A percentile compares a stretch with the other conserved stretches of the same genome.
phyloP scores from a whole-genome alignment of 2,888 invertebrate genomes.

The Volucella inanis region DNA sequence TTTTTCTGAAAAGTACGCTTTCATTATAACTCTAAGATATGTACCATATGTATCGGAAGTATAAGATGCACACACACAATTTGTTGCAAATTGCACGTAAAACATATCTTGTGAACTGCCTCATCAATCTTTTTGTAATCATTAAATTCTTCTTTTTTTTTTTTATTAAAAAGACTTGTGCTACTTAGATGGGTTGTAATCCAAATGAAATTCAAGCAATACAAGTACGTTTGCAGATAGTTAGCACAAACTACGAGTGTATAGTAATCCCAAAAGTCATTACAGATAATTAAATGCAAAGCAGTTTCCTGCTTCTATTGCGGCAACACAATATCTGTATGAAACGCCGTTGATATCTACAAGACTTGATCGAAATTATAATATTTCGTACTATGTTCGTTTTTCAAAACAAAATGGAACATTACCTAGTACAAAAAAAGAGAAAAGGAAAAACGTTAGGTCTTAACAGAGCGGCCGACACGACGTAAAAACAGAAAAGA shows the following conservation, averaged over 20 bases:
- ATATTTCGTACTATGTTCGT: conserved; percentile 66
- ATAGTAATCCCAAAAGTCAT: conserved; percentile 79
- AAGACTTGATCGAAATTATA: conserved; percentile 71
- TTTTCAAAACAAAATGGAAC: conserved; percentile 40
- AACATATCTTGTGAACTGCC: conserved; percentile 9
- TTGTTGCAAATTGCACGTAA: conserved; percentile 39
- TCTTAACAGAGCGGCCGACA: conserved; percentile 55
- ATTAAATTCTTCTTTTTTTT: conserved; percentile 3
- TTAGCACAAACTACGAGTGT: conserved; percentile 3
- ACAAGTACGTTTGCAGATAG: not conserved
- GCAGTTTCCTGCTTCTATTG: conserved; percentile 82
- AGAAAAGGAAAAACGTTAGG: conserved; percentile 30
- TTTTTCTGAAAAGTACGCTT: too few relatives aligned
- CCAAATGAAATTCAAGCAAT: conserved; percentile 58
- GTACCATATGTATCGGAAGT: too few relatives aligned
- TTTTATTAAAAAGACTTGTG: not conserved
- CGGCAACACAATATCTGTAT: conserved; percentile 59
- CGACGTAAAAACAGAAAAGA: conserved; percentile 57
- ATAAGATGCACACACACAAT: not conserved
- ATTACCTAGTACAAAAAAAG: not conserved
- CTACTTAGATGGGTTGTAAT: too few relatives aligned
- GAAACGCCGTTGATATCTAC: conserved; percentile 36
- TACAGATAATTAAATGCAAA: conserved; percentile 84
- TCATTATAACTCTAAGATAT: too few relatives aligned
- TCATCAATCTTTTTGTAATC: conserved; percentile 45